Percentiles rank a stretch among this genome's conserved stretches.
Conservation (phyloP, 2,113 vertebrate species). For the Heterocephalus glaber region DNA sequence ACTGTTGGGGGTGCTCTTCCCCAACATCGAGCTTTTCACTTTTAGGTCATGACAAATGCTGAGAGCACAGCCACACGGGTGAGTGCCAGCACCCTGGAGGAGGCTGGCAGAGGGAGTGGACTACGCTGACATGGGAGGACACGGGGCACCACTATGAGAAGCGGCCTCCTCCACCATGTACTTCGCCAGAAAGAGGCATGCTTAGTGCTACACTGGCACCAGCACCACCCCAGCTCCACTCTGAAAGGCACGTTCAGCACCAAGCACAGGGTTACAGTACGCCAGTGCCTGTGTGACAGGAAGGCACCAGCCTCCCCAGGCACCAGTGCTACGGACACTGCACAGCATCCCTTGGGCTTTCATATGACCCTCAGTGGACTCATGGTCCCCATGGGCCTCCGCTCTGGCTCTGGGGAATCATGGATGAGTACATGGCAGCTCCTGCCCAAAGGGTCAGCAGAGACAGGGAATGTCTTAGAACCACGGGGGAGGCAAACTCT, state of each 20-base stretch:
- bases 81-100: accelerated
- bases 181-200: not conserved
- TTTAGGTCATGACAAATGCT: accelerated
- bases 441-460: not conserved
- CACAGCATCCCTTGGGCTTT: accelerated
- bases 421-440: accelerated
- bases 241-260: not conserved
- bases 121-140: not conserved
- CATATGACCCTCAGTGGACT: accelerated
- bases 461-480: not conserved
- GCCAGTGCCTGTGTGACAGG: not conserved
- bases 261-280: not conserved
- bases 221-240: not conserved
- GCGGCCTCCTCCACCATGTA: not conserved
- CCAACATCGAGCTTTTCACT: not conserved
- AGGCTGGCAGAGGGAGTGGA: accelerated
- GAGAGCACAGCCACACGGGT: not conserved
- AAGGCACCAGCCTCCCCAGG: not conserved
- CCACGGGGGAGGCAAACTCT: not conserved
- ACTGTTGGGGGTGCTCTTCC: not conserved
- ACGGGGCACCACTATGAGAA: not conserved
- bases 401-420: too few species aligned
- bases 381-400: accelerated
- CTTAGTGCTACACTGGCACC: not conserved
- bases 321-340: accelerated